Evolutionary conservation across 2,888 invertebrate genomes (phyloP).

Genomic region (Eugnorisma glareosa): DNA sequence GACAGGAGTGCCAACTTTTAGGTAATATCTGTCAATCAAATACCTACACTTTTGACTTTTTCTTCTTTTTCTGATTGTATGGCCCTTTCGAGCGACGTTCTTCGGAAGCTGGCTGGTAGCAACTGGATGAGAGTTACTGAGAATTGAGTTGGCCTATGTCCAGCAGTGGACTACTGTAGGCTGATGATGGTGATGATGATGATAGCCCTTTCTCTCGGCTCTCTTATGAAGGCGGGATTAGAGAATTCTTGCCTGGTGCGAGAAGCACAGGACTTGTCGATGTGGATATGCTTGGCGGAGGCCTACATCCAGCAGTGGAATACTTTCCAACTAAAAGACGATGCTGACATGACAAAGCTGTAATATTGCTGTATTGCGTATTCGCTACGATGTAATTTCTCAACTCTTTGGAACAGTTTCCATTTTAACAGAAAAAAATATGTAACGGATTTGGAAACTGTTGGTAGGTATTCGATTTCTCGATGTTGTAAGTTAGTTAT

Average conservation of each 20-base stretch:
- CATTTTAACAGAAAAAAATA: slow-evolving; percentile 4
- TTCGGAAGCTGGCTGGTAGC: too few relatives aligned
- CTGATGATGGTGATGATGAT: too few relatives aligned
- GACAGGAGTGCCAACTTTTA: background rate
- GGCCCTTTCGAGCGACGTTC: background rate
- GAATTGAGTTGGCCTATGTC: too few relatives aligned
- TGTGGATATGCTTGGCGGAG: too few relatives aligned
- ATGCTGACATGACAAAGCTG: slow-evolving; percentile 4
- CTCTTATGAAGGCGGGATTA: too few relatives aligned
- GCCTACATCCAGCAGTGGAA: background rate
- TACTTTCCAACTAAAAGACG: background rate
- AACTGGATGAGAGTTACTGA: too few relatives aligned
- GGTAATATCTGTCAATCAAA: background rate
- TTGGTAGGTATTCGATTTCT: slow-evolving; percentile 7
- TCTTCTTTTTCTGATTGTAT: background rate
- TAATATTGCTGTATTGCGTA: background rate
- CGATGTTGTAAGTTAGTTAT: slow-evolving; percentile 1
- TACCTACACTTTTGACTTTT: too few relatives aligned
- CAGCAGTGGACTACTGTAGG: too few relatives aligned
- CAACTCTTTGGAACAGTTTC: background rate
- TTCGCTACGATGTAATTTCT: background rate
- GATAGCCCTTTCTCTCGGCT: too few relatives aligned
- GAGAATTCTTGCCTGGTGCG: background rate
- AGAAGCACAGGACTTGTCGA: background rate
- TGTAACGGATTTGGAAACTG: slow-evolving; percentile 3